These are phyloP conservation scores for Prinia subflava DNA, from an alignment of 2,113 vertebrate species.

Conservation along the genomic window DNA sequence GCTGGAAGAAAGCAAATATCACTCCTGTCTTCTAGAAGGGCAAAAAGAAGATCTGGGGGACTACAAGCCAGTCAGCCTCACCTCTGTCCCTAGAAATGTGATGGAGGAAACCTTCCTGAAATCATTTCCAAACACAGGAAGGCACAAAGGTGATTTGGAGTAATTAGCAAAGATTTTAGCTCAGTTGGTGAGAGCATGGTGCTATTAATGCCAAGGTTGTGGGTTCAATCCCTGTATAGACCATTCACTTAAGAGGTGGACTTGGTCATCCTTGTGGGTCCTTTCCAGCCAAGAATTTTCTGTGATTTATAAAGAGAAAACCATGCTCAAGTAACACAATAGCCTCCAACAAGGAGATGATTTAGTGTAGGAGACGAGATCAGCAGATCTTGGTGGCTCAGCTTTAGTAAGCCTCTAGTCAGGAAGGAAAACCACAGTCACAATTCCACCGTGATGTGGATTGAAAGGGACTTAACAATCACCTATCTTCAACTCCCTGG, in stretches of 20 bases:
- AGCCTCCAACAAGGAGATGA: background rate
- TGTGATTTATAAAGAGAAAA: background rate
- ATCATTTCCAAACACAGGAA: background rate
- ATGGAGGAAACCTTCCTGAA: background rate
- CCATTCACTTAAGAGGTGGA: background rate
- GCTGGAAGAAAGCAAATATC: background rate
- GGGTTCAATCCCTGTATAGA: background rate
- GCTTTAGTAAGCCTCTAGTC: background rate
- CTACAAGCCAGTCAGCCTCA: background rate
- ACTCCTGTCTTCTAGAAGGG: background rate
- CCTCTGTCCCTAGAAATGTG: background rate
- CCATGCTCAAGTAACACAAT: background rate
- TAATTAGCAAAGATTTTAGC: background rate
- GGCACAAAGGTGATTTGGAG: background rate
- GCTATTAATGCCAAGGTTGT: background rate
- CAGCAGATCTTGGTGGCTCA: background rate
- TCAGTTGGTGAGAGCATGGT: background rate
- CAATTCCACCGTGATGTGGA: background rate
- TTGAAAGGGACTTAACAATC: background rate
- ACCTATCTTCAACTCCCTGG: background rate
- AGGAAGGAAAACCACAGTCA: background rate
- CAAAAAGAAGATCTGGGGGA: background rate
- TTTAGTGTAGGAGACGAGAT: background rate
- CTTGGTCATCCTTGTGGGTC: background rate
- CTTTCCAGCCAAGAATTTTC: background rate